Evolutionary conservation across 2,797 vertebrate genomes (phyloP).

Genomic region (Tangara arthus): DNA sequence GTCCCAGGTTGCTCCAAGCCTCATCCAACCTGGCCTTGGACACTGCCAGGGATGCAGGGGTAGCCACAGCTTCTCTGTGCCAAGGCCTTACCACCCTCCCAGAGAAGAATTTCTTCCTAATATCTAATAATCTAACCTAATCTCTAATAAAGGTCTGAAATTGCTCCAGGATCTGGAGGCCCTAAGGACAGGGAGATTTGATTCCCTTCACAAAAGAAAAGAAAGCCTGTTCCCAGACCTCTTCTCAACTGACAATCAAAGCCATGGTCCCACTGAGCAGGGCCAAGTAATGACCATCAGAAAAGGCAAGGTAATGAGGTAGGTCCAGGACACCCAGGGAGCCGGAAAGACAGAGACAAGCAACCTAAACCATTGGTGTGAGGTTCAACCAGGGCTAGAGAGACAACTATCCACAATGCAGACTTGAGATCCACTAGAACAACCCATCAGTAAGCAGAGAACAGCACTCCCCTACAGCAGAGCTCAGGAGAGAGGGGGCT

Average conservation of each 20-base stretch:
- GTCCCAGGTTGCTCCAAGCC: neutral
- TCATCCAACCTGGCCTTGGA: fast-evolving
- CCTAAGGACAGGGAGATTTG: neutral
- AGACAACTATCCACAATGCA: neutral
- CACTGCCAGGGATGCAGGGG: neutral
- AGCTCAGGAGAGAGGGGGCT: neutral
- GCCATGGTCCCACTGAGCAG: neutral
- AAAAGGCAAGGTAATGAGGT: neutral
- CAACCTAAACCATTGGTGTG: neutral
- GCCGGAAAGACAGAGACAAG: neutral
- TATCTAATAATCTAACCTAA: neutral
- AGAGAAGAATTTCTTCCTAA: neutral
- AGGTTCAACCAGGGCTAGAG: neutral
- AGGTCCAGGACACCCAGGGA: neutral
- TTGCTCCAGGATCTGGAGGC: neutral
- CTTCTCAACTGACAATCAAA: neutral
- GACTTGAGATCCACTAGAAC: neutral
- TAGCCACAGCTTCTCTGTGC: neutral
- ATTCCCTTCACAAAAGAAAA: neutral
- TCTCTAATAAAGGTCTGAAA: neutral
- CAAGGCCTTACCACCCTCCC: fast-evolving
- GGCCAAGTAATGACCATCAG: fast-evolving
- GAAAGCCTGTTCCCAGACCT: neutral
- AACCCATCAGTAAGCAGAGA: neutral
- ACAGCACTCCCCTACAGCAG: neutral